phyloP scores from a whole-genome alignment of 2,113 vertebrate genomes.

The Eretmochelys imbricata region DNA sequence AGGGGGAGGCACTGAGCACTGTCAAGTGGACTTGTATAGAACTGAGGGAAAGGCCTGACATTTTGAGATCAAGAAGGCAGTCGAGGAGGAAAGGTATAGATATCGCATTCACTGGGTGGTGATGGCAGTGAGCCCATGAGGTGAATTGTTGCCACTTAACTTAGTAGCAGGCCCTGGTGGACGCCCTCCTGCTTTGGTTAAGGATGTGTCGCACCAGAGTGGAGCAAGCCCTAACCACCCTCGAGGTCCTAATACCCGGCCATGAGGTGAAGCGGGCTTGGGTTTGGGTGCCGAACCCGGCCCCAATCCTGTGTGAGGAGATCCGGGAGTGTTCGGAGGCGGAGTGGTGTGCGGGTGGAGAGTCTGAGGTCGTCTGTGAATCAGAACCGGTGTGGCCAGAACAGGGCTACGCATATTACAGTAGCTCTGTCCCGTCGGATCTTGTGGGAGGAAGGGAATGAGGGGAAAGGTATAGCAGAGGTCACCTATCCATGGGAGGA shows the following conservation, averaged over 20 bases:
- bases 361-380: background rate
- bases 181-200: background rate
- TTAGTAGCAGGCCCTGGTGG: background rate
- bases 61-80: background rate
- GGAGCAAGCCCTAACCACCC: background rate
- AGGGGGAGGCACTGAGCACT: background rate
- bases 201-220: background rate
- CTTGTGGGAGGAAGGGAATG: background rate
- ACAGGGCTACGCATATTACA: background rate
- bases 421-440: background rate
- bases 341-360: background rate
- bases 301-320: background rate
- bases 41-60: background rate
- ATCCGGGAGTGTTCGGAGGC: background rate
- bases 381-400: background rate
- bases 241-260: background rate
- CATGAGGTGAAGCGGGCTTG: background rate
- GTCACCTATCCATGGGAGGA: background rate
- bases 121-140: background rate
- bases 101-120: background rate
- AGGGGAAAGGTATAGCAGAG: background rate
- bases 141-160: background rate
- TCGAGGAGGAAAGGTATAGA: background rate
- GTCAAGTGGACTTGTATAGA: background rate
- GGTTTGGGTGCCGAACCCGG: background rate